These are phyloP conservation scores for Mellilla xanthometata DNA, from an alignment of 2,888 invertebrate species.

Conservation along the genomic window DNA sequence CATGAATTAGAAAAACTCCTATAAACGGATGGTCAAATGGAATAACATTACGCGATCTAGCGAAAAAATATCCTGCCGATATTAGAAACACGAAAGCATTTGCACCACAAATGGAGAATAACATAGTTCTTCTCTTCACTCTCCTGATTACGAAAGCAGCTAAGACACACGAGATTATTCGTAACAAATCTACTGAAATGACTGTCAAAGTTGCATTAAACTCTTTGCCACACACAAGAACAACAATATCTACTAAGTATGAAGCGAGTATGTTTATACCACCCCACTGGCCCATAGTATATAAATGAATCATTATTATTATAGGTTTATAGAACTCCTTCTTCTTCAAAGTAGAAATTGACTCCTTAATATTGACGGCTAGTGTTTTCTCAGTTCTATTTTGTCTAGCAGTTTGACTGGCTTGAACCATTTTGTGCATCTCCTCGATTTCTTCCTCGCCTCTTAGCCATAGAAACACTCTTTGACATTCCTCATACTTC, in stretches of 20 bases:
- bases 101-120: slow-evolving; percentile 47
- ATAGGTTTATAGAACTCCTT: slow-evolving; percentile 82
- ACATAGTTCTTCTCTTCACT: slow-evolving; percentile 65
- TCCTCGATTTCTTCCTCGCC: slow-evolving; percentile 72
- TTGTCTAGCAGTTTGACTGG: slow-evolving; percentile 40
- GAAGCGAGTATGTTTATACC: slow-evolving; percentile 85
- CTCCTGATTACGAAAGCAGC: slow-evolving; percentile 83
- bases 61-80: slow-evolving; percentile 51
- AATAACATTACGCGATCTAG: slow-evolving; percentile 39
- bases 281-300: slow-evolving; percentile 83
- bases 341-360: slow-evolving; percentile 39
- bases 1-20: slow-evolving; percentile 52
- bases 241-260: slow-evolving; percentile 83
- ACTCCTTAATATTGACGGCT: slow-evolving; percentile 21
- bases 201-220: slow-evolving; percentile 84
- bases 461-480: slow-evolving; percentile 80
- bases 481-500: slow-evolving; percentile 75
- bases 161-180: slow-evolving; percentile 80
- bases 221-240: slow-evolving; percentile 74
- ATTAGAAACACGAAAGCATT: slow-evolving; percentile 50
- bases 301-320: slow-evolving; percentile 80
- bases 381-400: slow-evolving; percentile 57
- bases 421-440: slow-evolving; percentile 55
- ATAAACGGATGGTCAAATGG: slow-evolving; percentile 47
- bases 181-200: slow-evolving; percentile 82